These are phyloP conservation scores for Pipistrellus pygmaeus DNA, from an alignment of 2,797 vertebrate species.

Conservation along the genomic window DNA sequence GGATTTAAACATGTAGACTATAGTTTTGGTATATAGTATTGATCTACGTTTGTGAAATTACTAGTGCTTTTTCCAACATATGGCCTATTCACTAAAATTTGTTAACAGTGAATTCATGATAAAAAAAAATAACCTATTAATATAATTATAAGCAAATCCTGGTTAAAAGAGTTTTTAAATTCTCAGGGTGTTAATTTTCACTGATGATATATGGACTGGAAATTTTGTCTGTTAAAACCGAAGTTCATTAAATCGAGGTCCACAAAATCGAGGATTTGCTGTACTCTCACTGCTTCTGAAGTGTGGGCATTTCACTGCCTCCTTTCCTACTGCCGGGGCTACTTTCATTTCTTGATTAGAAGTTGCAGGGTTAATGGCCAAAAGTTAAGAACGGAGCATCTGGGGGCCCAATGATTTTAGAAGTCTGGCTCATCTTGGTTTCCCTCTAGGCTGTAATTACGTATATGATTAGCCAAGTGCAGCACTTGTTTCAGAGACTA, in stretches of 20 bases:
- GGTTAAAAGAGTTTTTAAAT: neutral
- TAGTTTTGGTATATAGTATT: neutral
- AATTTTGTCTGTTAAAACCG: neutral
- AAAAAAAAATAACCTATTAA: neutral
- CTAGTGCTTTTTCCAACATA: neutral
- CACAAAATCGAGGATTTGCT: neutral
- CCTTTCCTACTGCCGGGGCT: neutral
- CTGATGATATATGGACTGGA: neutral
- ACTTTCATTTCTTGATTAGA: constrained; percentile 22
- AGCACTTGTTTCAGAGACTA: neutral
- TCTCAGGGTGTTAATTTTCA: neutral
- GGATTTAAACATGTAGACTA: neutral
- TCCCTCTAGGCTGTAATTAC: constrained; percentile 24
- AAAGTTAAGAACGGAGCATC: constrained; percentile 4
- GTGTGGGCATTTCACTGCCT: neutral
- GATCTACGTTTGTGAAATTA: neutral
- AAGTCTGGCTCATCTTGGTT: constrained; percentile 29
- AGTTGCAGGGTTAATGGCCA: neutral
- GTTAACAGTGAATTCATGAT: neutral
- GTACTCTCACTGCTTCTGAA: neutral
- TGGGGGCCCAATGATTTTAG: neutral
- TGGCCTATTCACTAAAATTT: neutral
- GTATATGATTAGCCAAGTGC: constrained; percentile 22
- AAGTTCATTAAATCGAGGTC: neutral
- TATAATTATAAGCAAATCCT: neutral